phyloP scores from a whole-genome alignment of 2,113 vertebrate species.

The Muscicapa adusta region DNA sequence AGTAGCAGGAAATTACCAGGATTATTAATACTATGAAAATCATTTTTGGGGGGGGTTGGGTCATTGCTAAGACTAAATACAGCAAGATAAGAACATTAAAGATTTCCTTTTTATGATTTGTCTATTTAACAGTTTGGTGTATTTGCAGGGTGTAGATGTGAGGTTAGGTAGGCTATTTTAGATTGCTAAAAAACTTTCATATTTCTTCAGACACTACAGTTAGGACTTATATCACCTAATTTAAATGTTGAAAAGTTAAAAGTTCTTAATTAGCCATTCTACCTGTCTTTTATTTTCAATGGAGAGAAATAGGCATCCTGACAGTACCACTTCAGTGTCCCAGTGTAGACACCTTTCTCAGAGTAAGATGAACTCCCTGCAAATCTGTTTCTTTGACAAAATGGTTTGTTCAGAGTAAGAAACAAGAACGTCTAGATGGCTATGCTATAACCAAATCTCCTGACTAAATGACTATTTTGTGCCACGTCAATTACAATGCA shows the following conservation, averaged over 20 bases:
- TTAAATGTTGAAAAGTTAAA: neutral
- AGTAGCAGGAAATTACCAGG: neutral
- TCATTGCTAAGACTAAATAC: neutral
- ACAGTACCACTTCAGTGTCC: neutral
- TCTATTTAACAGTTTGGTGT: neutral
- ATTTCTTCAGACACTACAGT: neutral
- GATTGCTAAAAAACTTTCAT: neutral
- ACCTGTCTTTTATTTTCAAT: neutral
- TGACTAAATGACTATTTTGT: neutral
- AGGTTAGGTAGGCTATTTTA: neutral
- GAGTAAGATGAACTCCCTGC: neutral
- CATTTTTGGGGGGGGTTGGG: rapidly evolving
- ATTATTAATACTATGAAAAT: neutral
- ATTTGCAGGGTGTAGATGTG: neutral
- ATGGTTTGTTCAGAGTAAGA: neutral
- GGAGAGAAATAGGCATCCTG: neutral
- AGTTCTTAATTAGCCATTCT: neutral
- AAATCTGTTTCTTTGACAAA: neutral
- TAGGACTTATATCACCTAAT: neutral
- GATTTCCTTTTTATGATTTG: neutral
- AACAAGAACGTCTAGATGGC: neutral
- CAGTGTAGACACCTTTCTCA: neutral
- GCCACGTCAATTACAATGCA: neutral
- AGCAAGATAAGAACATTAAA: neutral
- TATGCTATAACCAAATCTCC: neutral